phyloP scores from a whole-genome alignment of 2,888 invertebrate species.

The Macrosiphum euphorbiae region DNA sequence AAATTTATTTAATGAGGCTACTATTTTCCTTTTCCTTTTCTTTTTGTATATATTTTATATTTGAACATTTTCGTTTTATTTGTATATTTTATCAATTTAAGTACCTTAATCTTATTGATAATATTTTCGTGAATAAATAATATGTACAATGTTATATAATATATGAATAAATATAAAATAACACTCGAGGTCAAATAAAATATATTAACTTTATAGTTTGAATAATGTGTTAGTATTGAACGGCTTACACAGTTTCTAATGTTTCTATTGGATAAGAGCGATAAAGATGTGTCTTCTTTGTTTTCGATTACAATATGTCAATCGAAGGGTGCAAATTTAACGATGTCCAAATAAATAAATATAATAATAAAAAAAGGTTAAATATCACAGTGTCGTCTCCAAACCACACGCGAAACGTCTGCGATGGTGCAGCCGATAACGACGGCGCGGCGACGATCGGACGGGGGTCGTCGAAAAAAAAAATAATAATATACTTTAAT shows the following conservation, averaged over 20 bases:
- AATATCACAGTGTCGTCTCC: background rate
- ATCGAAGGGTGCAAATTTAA: constrained; percentile 20
- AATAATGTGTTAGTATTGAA: background rate
- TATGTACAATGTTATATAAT: background rate
- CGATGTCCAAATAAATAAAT: constrained; percentile 44
- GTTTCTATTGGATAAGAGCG: background rate
- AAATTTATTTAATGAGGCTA: background rate
- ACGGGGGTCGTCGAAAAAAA: background rate
- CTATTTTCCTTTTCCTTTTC: background rate
- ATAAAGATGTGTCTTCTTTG: background rate
- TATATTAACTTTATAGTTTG: background rate
- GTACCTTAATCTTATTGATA: too few relatives aligned
- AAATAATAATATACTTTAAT: constrained; percentile 25
- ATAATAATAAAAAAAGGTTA: constrained; percentile 8
- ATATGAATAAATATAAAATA: background rate
- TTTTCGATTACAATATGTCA: constrained; percentile 33
- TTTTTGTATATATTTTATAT: background rate
- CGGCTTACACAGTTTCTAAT: too few relatives aligned
- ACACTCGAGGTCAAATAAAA: background rate
- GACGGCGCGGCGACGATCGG: constrained; percentile 11
- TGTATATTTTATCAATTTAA: background rate
- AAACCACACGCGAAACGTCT: constrained; percentile 24
- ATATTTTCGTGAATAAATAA: background rate
- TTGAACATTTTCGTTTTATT: background rate
- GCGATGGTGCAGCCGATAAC: constrained; percentile 53